phyloP scores from a whole-genome alignment of 1,140 invertebrate species.

The Pristionchus pacificus region DNA sequence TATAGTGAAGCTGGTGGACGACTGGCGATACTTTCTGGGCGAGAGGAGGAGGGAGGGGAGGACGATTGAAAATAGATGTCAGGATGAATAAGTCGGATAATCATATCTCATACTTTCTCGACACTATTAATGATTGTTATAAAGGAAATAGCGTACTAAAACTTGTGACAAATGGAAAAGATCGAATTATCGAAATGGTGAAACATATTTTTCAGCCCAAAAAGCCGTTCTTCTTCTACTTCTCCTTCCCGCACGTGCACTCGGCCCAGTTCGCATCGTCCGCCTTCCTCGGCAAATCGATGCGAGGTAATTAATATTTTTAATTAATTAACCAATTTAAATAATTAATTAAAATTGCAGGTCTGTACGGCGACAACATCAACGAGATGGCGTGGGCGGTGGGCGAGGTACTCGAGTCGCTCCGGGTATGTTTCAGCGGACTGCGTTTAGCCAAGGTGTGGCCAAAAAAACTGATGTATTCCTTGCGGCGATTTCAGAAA shows the following conservation, averaged over 20 bases:
- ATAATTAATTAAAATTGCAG: conserved; percentile 20
- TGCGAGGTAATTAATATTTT: conserved; percentile 30
- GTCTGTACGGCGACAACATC: conserved; percentile 48
- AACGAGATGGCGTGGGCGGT: conserved; percentile 58
- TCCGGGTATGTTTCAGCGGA: too few relatives aligned
- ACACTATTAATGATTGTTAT: background rate
- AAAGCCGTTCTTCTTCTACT: conserved; percentile 58
- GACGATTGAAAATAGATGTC: too few relatives aligned
- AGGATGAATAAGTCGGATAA: too few relatives aligned
- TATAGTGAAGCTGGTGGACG: too few relatives aligned
- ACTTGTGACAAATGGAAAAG: background rate
- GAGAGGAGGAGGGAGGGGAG: background rate
- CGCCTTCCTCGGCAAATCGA: conserved; percentile 42
- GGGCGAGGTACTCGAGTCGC: conserved; percentile 46
- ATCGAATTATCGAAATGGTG: background rate
- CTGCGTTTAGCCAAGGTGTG: too few relatives aligned
- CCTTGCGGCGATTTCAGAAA: too few relatives aligned
- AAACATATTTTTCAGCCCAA: conserved; percentile 20
- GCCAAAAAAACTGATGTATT: too few relatives aligned
- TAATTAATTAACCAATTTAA: background rate
- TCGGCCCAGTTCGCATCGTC: conserved; percentile 50
- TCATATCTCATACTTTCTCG: too few relatives aligned
- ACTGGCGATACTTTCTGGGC: background rate
- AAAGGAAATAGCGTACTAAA: background rate
- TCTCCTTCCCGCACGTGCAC: conserved; percentile 57